Percentiles rank a stretch among this genome's conserved stretches.
Evolutionary conservation across 2,888 invertebrate genomes (phyloP).

Genomic region (Leptura quadrifasciata): DNA sequence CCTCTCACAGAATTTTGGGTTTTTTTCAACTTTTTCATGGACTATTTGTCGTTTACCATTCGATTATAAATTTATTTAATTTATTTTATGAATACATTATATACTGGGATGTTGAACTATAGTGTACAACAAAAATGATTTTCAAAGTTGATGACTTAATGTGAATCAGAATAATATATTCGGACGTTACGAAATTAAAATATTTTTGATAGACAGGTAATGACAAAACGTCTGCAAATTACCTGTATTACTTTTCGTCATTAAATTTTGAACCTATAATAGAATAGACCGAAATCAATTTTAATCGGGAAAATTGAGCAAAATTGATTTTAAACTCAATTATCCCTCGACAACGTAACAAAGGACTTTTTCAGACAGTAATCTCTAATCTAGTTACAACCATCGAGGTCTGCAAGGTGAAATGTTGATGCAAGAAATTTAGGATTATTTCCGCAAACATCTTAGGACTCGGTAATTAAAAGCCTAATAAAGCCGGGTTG

Average conservation of each 20-base stretch:
- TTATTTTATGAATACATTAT: no score
- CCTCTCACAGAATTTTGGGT: no score
- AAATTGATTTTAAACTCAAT: background rate
- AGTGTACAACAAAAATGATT: no score
- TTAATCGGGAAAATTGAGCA: background rate
- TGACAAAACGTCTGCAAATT: no score
- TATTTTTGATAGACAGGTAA: no score
- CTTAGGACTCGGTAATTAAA: slow-evolving; percentile 37
- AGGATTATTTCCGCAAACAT: slow-evolving; percentile 35
- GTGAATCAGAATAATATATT: no score
- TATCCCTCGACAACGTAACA: background rate
- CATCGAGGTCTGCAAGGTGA: slow-evolving; percentile 15
- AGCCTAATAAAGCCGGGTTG: slow-evolving; percentile 34
- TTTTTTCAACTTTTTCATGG: no score
- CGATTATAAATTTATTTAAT: no score
- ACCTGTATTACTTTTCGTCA: background rate
- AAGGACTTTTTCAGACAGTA: background rate
- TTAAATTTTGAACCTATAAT: background rate
- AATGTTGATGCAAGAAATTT: slow-evolving; percentile 20
- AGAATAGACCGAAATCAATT: background rate
- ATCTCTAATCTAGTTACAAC: slow-evolving; percentile 19
- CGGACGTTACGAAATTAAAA: no score
- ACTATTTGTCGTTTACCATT: no score
- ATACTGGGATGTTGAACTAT: no score
- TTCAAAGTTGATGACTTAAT: no score